Percentiles rank a stretch among this genome's conserved stretches.
phyloP scores from a whole-genome alignment of 2,797 vertebrate genomes.

The Bovichtus diacanthus region DNA sequence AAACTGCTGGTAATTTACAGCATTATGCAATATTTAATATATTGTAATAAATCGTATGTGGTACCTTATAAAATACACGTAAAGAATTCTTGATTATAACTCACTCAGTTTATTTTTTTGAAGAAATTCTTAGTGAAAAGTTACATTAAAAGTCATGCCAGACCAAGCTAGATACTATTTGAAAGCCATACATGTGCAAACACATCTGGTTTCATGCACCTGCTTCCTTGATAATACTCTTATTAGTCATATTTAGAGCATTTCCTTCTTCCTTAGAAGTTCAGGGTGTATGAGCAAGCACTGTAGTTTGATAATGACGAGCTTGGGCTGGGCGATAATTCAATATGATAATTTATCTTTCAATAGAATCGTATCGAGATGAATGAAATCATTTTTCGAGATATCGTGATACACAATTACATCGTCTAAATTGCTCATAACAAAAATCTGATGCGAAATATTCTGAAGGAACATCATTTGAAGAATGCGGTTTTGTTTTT shows the following conservation, averaged over 20 bases:
- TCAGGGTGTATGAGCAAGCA: too few species aligned
- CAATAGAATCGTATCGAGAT: too few species aligned
- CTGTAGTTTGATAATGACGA: too few species aligned
- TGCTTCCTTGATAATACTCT: neutral
- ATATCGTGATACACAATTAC: too few species aligned
- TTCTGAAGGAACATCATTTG: too few species aligned
- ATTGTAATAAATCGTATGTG: neutral
- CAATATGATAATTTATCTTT: too few species aligned
- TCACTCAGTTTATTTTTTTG: neutral
- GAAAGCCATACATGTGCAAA: constrained; percentile 14
- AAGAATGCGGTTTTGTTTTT: too few species aligned
- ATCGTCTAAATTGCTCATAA: too few species aligned
- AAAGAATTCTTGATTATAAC: neutral
- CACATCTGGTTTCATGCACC: constrained; percentile 9
- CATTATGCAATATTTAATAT: neutral
- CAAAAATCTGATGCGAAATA: too few species aligned
- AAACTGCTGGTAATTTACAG: neutral
- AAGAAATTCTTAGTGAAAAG: neutral
- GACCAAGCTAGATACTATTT: constrained; percentile 10
- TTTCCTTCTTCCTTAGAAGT: neutral
- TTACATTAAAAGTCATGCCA: neutral
- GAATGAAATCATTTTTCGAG: too few species aligned
- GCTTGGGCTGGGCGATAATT: too few species aligned
- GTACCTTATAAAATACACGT: neutral
- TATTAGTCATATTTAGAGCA: constrained; percentile 14